phyloP scores from a whole-genome alignment of 2,797 vertebrate genomes.

The Spinibarbus caldwelli region DNA sequence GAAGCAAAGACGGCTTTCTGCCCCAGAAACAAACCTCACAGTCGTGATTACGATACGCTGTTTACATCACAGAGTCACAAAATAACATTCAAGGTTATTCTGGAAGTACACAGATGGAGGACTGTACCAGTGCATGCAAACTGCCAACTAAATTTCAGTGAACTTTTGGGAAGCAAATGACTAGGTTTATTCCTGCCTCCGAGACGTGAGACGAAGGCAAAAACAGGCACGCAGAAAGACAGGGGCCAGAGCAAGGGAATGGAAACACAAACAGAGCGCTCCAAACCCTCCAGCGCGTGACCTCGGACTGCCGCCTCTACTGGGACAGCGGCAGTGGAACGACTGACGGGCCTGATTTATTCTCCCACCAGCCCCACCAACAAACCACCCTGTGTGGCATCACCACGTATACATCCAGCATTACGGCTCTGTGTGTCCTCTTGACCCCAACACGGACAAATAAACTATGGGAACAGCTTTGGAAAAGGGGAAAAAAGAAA shows the following conservation, averaged over 20 bases:
- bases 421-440: not conserved
- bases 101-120: not conserved
- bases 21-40: not conserved
- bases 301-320: constrained; percentile 29
- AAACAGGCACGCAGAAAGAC: constrained; percentile 6
- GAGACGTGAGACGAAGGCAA: constrained; percentile 14
- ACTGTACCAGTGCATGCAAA: not conserved
- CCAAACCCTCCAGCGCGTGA: constrained; percentile 14
- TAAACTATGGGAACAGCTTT: not conserved
- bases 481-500: not conserved
- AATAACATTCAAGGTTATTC: constrained; percentile 26
- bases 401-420: constrained; percentile 19
- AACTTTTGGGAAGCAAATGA: constrained; percentile 41
- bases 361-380: constrained; percentile 32
- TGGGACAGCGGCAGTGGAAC: constrained; percentile 18
- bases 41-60: not conserved
- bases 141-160: not conserved
- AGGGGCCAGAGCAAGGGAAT: constrained; percentile 3
- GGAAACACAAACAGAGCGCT: constrained; percentile 48
- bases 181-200: constrained; percentile 25
- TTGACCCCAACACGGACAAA: not conserved
- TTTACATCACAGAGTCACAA: not conserved
- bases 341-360: constrained; percentile 24
- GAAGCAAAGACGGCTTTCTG: not conserved
- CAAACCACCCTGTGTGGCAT: constrained; percentile 32